These are phyloP conservation scores for Chymomyza costata DNA, from an alignment of 1,140 invertebrate species.

Conservation along the genomic window DNA sequence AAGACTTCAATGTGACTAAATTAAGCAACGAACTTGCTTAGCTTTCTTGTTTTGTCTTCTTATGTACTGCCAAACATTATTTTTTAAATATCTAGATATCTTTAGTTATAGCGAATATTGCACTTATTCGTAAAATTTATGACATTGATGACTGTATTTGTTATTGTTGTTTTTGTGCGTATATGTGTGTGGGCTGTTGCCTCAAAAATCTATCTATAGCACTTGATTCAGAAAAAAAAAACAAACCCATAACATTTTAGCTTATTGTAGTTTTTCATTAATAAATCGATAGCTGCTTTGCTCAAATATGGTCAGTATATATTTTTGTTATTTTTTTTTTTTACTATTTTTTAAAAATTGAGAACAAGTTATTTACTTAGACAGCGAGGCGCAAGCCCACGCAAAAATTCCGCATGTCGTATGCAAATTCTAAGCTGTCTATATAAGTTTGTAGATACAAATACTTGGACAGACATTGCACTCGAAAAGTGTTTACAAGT, in stretches of 20 bases:
- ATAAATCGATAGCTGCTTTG: conserved; percentile 48
- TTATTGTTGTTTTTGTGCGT: conserved; percentile 7
- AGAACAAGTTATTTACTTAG: conserved; percentile 31
- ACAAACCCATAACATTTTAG: conserved; percentile 19
- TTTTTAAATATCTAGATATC: not conserved
- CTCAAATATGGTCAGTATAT: conserved; percentile 50
- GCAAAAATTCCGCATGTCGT: conserved; percentile 36
- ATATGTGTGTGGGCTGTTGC: conserved; percentile 34
- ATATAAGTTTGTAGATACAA: conserved; percentile 27
- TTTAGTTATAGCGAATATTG: conserved; percentile 33
- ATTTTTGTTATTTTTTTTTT: too few relatives aligned
- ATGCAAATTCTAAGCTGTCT: conserved; percentile 60
- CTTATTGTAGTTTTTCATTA: conserved; percentile 55
- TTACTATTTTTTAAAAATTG: too few relatives aligned
- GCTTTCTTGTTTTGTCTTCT: not conserved
- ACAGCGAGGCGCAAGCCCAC: conserved; percentile 40
- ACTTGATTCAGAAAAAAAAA: conserved; percentile 28
- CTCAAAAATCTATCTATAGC: conserved; percentile 16
- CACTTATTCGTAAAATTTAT: conserved; percentile 65
- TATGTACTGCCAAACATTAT: not conserved
- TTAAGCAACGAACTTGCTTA: conserved; percentile 44
- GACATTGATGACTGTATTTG: conserved; percentile 51
- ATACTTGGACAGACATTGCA: conserved; percentile 16
- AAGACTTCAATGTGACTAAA: conserved; percentile 56
- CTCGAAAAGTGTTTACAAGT: conserved; percentile 38